phyloP scores from a whole-genome alignment of 2,888 invertebrate genomes.

The Parascotia fuliginaria region DNA sequence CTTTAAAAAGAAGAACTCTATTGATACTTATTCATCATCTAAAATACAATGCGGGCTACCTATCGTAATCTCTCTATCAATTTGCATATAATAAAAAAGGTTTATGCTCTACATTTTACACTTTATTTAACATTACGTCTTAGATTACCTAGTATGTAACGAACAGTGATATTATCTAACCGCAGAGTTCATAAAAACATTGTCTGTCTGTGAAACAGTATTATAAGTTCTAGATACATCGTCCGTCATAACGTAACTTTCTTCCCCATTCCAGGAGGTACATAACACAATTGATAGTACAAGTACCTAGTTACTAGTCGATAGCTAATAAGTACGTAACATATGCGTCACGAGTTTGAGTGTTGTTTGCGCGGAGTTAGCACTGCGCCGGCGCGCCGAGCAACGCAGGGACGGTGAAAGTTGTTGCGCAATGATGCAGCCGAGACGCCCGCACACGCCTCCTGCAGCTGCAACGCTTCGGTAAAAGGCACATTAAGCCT shows the following conservation, averaged over 20 bases:
- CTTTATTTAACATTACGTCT: neutral
- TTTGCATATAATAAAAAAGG: too few species aligned
- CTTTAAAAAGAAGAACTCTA: too few species aligned
- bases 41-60: too few species aligned
- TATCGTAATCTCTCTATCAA: too few species aligned
- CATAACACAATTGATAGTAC: slow-evolving; percentile 27
- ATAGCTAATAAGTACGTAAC: slow-evolving; percentile 48
- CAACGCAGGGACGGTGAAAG: slow-evolving; percentile 69
- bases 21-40: too few species aligned
- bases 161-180: slow-evolving; percentile 2
- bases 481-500: slow-evolving; percentile 27
- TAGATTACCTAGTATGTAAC: neutral
- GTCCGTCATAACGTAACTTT: slow-evolving; percentile 36
- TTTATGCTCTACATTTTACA: neutral
- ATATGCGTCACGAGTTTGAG: slow-evolving; percentile 49
- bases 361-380: slow-evolving; percentile 51
- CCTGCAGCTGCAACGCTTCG: slow-evolving; percentile 55
- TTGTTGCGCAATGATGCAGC: slow-evolving; percentile 76
- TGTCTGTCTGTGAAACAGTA: slow-evolving; percentile 16
- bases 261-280: slow-evolving; percentile 39
- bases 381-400: slow-evolving; percentile 20
- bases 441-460: slow-evolving; percentile 29
- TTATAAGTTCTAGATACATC: slow-evolving; percentile 10
- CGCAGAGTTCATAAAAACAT: slow-evolving; percentile 12
- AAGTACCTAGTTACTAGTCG: slow-evolving; percentile 2